Conservation (phyloP, 2,888 invertebrate species). For the Dascillus cervinus region DNA sequence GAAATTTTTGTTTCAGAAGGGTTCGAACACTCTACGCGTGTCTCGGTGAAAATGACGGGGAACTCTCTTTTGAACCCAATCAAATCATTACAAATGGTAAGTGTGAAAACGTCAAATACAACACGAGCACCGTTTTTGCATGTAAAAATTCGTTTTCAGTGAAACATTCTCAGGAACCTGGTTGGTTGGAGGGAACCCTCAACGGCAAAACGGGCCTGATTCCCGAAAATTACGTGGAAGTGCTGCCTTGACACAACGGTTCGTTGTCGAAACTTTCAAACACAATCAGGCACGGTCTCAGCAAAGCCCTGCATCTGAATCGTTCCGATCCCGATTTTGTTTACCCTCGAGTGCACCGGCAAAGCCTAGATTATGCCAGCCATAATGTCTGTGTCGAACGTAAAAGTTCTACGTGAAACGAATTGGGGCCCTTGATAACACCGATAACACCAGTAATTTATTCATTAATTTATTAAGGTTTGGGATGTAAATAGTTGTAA, state of each 20-base stretch:
- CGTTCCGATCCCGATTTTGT: slow-evolving; percentile 26
- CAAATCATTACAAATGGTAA: slow-evolving; percentile 95
- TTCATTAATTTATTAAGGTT: no score
- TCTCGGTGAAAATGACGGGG: slow-evolving; percentile 92
- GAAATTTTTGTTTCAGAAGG: slow-evolving; percentile 50
- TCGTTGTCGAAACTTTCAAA: slow-evolving; percentile 36
- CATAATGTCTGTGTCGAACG: slow-evolving; percentile 24
- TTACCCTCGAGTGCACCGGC: slow-evolving; percentile 28
- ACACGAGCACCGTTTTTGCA: not conserved
- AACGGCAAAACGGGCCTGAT: slow-evolving; percentile 88
- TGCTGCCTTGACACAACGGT: slow-evolving; percentile 55
- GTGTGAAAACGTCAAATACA: slow-evolving; percentile 19
- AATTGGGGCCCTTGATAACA: no score
- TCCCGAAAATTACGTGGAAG: slow-evolving; percentile 94
- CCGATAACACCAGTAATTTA: no score
- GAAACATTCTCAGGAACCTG: slow-evolving; percentile 86
- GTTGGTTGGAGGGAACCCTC: slow-evolving; percentile 94
- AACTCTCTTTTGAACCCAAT: slow-evolving; percentile 96
- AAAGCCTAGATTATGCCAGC: slow-evolving; percentile 33
- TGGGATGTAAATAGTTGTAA: no score
- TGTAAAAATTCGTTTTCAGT: slow-evolving; percentile 46
- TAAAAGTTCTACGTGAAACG: slow-evolving; percentile 37
- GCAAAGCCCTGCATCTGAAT: slow-evolving; percentile 34
- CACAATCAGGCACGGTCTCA: slow-evolving; percentile 33
- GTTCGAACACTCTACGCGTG: slow-evolving; percentile 95